Base-by-base conservation (phyloP, 2,113 vertebrate species). In the Lepidothrix coronata region DNA sequence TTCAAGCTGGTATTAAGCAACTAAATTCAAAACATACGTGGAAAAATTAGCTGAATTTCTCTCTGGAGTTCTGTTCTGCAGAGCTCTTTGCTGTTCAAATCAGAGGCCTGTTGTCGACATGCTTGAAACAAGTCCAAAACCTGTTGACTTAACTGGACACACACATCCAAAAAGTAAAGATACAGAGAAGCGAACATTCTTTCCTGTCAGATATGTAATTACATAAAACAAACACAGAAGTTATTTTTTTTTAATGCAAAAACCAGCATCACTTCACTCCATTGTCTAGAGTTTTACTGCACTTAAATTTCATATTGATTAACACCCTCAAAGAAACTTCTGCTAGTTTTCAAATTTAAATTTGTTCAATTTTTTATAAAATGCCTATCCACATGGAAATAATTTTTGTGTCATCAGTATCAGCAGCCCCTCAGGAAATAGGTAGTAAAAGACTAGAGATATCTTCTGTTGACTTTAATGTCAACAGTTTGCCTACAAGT, bases 61-160 rank as follows among this genome's bases (percentile, higher is more conserved):
- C 95, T 97, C 96, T 99, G 99, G 35, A 99, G 98, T 89, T 97
- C 96, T 43, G 97, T 84, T 85, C 99, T 98, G 90, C 98, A 99
- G 20, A 96, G 90, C 89, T 99, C 99, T 96, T 99, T 99, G 92
- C 97, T 98, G 93, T 98, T 96, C 97, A 99, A 97, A 97, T 99
- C 99, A 73, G 97, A 97, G 28, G 67, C 16, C 96, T 99, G 99
- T 52, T 99, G 99, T 85, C 98, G 98, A 95, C 98, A 99, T 2
- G 94, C 97, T 93, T 98, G 98, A 98, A 99, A 99, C 76, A 99
- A 92, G 11, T 99, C 98, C 97, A 99, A 70, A 97, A 99, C 97
- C 98, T 99, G 99, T 91, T 94, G 94, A 97, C 99, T 99, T 88
- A 99, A 95, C 99, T 99, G 97, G 66, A 96, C 74, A 88, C 24